These are phyloP conservation scores for Pygathrix nemaeus DNA, from an alignment of 2,113 vertebrate genomes.

Conservation along the genomic window DNA sequence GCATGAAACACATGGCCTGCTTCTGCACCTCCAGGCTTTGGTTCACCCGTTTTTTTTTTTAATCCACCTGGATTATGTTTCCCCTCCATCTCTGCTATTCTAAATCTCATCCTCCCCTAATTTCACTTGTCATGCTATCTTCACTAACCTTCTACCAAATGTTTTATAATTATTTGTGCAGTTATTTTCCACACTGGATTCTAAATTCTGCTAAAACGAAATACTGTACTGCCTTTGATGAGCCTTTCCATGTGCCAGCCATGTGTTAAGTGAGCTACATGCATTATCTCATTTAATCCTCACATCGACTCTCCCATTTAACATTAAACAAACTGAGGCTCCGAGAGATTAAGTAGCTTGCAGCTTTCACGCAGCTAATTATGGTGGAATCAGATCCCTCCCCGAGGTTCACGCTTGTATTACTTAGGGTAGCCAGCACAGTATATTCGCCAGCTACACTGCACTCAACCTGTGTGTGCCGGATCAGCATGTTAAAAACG, in stretches of 20 bases:
- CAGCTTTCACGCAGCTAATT: not conserved
- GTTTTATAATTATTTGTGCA: not conserved
- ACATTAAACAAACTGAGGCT: not conserved
- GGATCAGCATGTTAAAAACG: not conserved
- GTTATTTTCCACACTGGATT: not conserved
- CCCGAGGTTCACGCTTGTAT: not conserved
- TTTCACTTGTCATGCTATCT: not conserved
- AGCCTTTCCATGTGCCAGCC: not conserved
- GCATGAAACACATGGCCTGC: not conserved
- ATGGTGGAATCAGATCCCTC: not conserved
- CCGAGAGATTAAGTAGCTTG: not conserved
- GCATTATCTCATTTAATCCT: not conserved
- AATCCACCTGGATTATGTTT: not conserved
- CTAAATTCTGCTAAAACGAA: slow-evolving; percentile 36
- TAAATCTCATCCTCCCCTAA: not conserved
- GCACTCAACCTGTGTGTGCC: not conserved
- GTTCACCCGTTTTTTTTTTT: not conserved
- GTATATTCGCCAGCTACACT: not conserved
- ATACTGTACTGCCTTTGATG: not conserved
- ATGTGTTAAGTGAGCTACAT: not conserved
- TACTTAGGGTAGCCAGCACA: not conserved
- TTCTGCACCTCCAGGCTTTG: not conserved
- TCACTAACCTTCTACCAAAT: not conserved
- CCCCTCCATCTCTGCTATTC: not conserved
- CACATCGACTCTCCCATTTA: not conserved